These are phyloP conservation scores for Lepeophtheirus nordmannii DNA, from an alignment of 2,888 invertebrate genomes.

Conservation along the genomic window DNA sequence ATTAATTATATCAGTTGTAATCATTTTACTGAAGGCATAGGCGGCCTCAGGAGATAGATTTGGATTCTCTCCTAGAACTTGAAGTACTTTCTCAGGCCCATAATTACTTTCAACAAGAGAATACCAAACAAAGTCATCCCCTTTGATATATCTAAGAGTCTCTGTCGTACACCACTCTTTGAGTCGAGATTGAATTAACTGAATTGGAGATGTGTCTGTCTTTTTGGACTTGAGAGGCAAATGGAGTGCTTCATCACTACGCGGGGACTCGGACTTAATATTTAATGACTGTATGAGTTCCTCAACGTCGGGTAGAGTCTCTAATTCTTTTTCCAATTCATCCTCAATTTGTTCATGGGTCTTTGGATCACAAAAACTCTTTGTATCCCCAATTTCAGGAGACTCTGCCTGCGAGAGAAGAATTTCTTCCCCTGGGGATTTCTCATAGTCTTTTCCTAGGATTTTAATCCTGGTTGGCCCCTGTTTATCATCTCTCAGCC, in stretches of 20 bases:
- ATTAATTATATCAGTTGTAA: not conserved
- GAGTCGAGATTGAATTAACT: not conserved
- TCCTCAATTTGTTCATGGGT: constrained; percentile 9
- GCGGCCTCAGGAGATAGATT: not conserved
- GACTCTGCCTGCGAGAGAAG: not conserved
- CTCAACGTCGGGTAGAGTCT: not conserved
- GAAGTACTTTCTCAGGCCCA: not conserved
- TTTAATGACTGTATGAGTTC: not conserved
- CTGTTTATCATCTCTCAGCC: constrained; percentile 2
- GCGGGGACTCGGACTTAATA: not conserved
- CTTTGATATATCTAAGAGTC: constrained; percentile 1
- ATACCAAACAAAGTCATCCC: constrained; percentile 1
- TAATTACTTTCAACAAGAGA: not conserved
- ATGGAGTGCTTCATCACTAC: not conserved
- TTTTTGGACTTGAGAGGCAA: not conserved
- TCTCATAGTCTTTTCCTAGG: too few relatives aligned
- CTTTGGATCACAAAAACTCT: not conserved
- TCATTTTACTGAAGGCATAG: not conserved
- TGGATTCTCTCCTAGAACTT: not conserved
- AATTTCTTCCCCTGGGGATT: not conserved
- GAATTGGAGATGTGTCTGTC: not conserved
- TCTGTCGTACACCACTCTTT: constrained; percentile 4
- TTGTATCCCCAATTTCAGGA: not conserved
- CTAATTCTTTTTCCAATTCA: not conserved
- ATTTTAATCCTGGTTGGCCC: not conserved